phyloP scores from a whole-genome alignment of 2,113 vertebrate species.

The Misgurnus anguillicaudatus region DNA sequence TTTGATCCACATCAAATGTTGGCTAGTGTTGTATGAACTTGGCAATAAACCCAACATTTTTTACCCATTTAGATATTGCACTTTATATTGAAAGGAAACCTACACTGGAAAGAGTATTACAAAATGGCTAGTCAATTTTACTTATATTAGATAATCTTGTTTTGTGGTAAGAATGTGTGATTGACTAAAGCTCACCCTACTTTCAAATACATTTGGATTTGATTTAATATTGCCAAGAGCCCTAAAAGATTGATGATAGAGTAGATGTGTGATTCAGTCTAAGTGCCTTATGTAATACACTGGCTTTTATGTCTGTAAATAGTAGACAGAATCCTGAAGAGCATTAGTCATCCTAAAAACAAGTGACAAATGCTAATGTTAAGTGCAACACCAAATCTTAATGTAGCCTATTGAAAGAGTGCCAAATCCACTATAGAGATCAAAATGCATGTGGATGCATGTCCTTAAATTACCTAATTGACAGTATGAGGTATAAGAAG shows the following conservation, averaged over 20 bases:
- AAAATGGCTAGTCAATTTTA: background rate
- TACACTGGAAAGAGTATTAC: too few relatives aligned
- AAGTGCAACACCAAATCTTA: background rate
- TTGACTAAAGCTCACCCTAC: background rate
- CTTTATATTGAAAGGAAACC: background rate
- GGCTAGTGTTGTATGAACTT: too few relatives aligned
- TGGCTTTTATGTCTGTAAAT: background rate
- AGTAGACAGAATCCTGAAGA: background rate
- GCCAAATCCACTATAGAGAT: background rate
- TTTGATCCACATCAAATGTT: too few relatives aligned
- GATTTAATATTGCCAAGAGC: too few relatives aligned
- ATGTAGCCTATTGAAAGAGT: background rate
- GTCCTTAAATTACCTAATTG: background rate
- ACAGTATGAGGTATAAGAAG: background rate
- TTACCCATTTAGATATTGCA: too few relatives aligned
- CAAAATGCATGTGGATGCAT: background rate
- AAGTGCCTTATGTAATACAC: background rate
- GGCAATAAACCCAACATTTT: too few relatives aligned
- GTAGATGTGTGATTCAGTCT: background rate
- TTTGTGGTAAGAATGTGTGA: background rate
- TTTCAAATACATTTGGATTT: background rate
- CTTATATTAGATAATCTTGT: too few relatives aligned
- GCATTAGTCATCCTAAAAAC: constrained; percentile 5
- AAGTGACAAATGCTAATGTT: background rate
- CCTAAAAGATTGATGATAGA: background rate